These are phyloP conservation scores for Emberiza fucata DNA, from an alignment of 2,113 vertebrate species.

Conservation along the genomic window DNA sequence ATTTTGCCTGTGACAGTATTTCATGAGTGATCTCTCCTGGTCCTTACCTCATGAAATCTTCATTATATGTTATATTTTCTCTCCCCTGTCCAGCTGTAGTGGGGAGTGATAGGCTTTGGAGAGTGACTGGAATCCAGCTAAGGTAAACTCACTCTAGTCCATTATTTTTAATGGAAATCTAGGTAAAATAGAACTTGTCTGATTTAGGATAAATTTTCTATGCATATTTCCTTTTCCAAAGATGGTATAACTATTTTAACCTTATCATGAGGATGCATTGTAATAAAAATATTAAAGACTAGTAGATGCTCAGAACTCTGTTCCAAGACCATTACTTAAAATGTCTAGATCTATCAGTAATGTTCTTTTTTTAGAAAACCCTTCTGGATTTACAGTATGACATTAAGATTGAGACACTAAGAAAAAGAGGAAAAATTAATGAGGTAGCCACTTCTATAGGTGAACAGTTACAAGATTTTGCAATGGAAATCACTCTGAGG, in stretches of 20 bases:
- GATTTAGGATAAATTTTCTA: neutral
- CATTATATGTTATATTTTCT: neutral
- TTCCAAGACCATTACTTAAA: neutral
- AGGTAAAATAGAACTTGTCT: neutral
- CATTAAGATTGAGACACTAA: neutral
- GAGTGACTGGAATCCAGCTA: neutral
- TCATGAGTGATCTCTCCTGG: neutral
- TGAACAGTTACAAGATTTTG: neutral
- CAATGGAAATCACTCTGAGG: neutral
- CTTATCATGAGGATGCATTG: neutral
- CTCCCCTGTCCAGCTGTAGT: neutral
- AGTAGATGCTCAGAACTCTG: neutral
- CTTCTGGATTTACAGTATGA: neutral
- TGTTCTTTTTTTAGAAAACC: neutral
- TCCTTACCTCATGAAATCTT: neutral
- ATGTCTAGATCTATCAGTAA: neutral
- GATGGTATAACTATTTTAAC: neutral
- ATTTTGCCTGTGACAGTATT: fast-evolving
- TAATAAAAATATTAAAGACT: neutral
- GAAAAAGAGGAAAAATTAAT: neutral
- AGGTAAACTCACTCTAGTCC: neutral
- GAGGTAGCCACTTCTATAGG: neutral
- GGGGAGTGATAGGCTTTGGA: neutral
- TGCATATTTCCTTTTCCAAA: neutral
- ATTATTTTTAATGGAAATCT: neutral